Conservation (phyloP, 2,888 invertebrate genomes). For the Amphipyra berbera region DNA sequence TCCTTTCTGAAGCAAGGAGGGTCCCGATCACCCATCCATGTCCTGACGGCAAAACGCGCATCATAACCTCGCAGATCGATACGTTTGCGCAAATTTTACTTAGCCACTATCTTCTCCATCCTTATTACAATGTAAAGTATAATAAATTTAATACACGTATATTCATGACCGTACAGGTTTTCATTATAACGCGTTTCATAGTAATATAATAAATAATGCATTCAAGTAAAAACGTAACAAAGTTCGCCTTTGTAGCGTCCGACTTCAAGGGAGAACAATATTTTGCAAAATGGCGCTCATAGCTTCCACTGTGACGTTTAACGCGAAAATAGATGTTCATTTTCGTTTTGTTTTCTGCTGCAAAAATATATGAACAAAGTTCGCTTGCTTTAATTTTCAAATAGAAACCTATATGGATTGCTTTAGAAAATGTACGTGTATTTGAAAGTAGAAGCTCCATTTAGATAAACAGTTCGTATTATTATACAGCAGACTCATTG, state of each 20-base stretch:
- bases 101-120: too few species aligned
- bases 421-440: neutral
- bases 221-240: constrained; percentile 40
- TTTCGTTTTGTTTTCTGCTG: constrained; percentile 35
- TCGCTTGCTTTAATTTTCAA: neutral
- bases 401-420: too few species aligned
- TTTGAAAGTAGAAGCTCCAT: constrained; percentile 1
- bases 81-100: too few species aligned
- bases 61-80: too few species aligned
- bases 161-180: constrained; percentile 12
- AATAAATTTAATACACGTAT: neutral
- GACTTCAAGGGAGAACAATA: constrained; percentile 33
- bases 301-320: constrained; percentile 22
- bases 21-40: too few species aligned
- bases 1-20: too few species aligned
- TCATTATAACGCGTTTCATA: constrained; percentile 11
- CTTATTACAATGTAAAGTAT: too few species aligned
- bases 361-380: constrained; percentile 12
- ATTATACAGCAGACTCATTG: constrained; percentile 7
- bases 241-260: constrained; percentile 35
- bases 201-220: constrained; percentile 36
- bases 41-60: too few species aligned
- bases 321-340: constrained; percentile 37
- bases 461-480: constrained; percentile 14
- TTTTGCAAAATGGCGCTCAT: constrained; percentile 29